A percentile compares a stretch with the other conserved stretches of the same genome.
Conservation (phyloP, 2,888 invertebrate species). For the Diogma glabrata region DNA sequence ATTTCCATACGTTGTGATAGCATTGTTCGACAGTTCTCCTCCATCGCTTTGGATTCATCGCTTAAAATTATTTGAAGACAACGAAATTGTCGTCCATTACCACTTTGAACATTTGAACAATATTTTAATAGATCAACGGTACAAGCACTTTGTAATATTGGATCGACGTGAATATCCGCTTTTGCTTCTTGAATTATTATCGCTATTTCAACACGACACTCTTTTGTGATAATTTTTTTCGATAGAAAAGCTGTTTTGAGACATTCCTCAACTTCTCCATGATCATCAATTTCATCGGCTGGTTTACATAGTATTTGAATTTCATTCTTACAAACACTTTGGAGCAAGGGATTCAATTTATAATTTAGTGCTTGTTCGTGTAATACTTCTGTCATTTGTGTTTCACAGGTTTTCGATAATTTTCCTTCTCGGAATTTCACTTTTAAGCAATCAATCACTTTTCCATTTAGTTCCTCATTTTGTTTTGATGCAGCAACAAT, state of each 20-base stretch:
- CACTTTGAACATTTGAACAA: slow-evolving; percentile 69
- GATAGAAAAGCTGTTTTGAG: slow-evolving; percentile 71
- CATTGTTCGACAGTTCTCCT: slow-evolving; percentile 67
- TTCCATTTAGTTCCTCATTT: slow-evolving; percentile 70
- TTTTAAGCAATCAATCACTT: slow-evolving; percentile 70
- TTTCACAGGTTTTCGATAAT: slow-evolving; percentile 63
- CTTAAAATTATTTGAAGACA: slow-evolving; percentile 60
- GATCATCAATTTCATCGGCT: slow-evolving; percentile 31
- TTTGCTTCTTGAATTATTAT: slow-evolving; percentile 78
- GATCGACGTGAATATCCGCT: slow-evolving; percentile 93
- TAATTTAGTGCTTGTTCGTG: slow-evolving; percentile 85
- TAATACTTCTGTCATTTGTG: slow-evolving; percentile 69
- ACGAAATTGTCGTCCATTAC: slow-evolving; percentile 77
- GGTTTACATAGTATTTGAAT: slow-evolving; percentile 50
- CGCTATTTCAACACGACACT: slow-evolving; percentile 76
- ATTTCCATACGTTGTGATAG: slow-evolving; percentile 74
- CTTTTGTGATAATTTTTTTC: slow-evolving; percentile 58
- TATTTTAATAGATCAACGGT: slow-evolving; percentile 69
- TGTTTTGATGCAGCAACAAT: slow-evolving; percentile 42
- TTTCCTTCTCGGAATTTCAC: slow-evolving; percentile 63
- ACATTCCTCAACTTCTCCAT: slow-evolving; percentile 69
- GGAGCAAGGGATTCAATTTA: slow-evolving; percentile 76
- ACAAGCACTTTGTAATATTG: slow-evolving; percentile 79
- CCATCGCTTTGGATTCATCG: slow-evolving; percentile 56
- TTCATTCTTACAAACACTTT: slow-evolving; percentile 66